Conservation (phyloP, 1,140 invertebrate species). For the Maniola jurtina region DNA sequence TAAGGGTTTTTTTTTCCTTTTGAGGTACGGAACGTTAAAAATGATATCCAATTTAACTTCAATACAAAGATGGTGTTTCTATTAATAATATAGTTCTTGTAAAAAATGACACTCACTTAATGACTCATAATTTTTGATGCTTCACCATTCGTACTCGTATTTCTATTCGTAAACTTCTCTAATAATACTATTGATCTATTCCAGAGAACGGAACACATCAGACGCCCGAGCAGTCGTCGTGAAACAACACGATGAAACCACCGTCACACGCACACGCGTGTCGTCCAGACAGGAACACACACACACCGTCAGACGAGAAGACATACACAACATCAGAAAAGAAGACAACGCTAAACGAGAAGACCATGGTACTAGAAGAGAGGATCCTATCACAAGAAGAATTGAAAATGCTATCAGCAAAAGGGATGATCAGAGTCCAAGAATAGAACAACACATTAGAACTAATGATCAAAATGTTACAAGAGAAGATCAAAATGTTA, state of each 20-base stretch:
- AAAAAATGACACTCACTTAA: too few species aligned
- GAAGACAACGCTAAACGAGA: constrained; percentile 9
- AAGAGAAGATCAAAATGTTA: constrained; percentile 17
- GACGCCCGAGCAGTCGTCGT: constrained; percentile 65
- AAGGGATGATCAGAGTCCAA: constrained; percentile 1
- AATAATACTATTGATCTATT: constrained; percentile 14
- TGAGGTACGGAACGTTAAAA: too few species aligned
- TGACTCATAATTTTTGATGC: too few species aligned
- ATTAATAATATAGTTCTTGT: too few species aligned
- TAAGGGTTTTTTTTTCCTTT: too few species aligned
- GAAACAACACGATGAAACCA: constrained; percentile 71
- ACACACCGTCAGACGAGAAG: constrained; percentile 57
- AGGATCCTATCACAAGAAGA: constrained; percentile 10
- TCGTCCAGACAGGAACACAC: constrained; percentile 36
- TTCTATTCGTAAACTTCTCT: too few species aligned
- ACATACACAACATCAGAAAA: constrained; percentile 35
- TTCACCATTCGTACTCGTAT: too few species aligned
- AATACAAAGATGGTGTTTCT: too few species aligned
- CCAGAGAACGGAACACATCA: constrained; percentile 69
- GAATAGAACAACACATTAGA: constrained; percentile 18
- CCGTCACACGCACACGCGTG: constrained; percentile 52
- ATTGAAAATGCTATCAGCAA: constrained; percentile 10
- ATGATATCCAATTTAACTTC: too few species aligned
- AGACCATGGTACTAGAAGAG: constrained; percentile 27
- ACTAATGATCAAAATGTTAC: background rate